These are phyloP conservation scores for Martes flavigula DNA, from an alignment of 2,797 vertebrate species.

Conservation along the genomic window DNA sequence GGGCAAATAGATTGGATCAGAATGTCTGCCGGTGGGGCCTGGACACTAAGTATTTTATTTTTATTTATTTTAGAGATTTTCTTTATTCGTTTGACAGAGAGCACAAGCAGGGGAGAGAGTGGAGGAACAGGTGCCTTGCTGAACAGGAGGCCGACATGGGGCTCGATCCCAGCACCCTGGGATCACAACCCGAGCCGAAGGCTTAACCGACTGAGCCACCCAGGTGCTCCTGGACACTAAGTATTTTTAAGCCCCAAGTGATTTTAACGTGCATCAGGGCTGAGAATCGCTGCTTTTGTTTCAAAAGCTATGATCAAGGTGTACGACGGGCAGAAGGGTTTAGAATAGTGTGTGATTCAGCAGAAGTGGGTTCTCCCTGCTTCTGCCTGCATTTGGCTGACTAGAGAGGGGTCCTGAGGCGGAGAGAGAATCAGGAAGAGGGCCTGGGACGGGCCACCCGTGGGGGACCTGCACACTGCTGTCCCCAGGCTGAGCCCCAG, in stretches of 20 bases:
- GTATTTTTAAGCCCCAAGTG: background rate
- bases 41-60: background rate
- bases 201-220: background rate
- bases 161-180: background rate
- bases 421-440: background rate
- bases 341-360: background rate
- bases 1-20: background rate
- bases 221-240: background rate
- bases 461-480: background rate
- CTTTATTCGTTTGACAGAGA: background rate
- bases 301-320: background rate
- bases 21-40: background rate
- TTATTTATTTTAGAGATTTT: background rate
- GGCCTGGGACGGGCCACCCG: background rate
- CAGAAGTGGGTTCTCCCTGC: background rate
- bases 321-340: background rate
- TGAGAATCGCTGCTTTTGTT: background rate
- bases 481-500: background rate
- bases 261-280: background rate
- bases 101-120: background rate
- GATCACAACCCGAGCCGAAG: background rate
- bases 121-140: background rate
- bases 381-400: rapidly evolving
- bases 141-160: background rate
- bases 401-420: background rate